These are phyloP conservation scores for Frieseomelitta varia DNA, from an alignment of 1,140 invertebrate genomes.

Conservation along the genomic window DNA sequence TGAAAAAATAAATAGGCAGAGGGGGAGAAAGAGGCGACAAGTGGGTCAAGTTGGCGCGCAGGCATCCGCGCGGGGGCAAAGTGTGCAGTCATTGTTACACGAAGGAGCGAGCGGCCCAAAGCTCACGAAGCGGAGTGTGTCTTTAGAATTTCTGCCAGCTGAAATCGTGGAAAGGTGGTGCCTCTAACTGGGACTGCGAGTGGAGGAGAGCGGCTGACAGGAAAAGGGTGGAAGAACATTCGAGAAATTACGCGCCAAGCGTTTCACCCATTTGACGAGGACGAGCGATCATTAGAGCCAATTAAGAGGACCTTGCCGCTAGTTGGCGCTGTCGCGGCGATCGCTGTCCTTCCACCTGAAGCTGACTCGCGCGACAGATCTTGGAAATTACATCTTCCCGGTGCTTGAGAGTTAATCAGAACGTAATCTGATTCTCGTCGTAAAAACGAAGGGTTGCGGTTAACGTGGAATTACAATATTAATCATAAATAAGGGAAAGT, in stretches of 20 bases:
- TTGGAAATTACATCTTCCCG: not conserved
- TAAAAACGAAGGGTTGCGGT: no score
- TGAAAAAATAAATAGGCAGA: slow-evolving; percentile 32
- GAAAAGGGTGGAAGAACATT: not conserved
- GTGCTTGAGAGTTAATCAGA: not conserved
- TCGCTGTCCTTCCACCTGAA: not conserved
- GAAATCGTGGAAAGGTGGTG: slow-evolving; percentile 31
- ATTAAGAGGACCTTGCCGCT: slow-evolving; percentile 9
- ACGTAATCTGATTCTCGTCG: no score
- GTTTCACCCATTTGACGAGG: slow-evolving; percentile 23
- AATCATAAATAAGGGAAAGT: no score
- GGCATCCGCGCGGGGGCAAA: slow-evolving; percentile 14
- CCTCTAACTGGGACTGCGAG: slow-evolving; percentile 45
- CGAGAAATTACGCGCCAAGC: slow-evolving; percentile 21
- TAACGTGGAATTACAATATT: no score
- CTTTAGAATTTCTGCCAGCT: slow-evolving; percentile 54
- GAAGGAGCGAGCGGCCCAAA: slow-evolving; percentile 54
- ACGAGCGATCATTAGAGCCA: slow-evolving; percentile 35
- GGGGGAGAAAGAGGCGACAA: slow-evolving; percentile 29
- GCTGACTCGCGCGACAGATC: no score
- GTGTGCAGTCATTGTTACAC: slow-evolving; percentile 57
- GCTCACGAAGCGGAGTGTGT: slow-evolving; percentile 53
- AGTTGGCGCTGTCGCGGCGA: no score
- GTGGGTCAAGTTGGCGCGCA: slow-evolving; percentile 56
- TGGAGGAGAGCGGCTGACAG: not conserved